Base-by-base conservation (phyloP, 2,888 invertebrate genomes). In the Drosophila atripex region DNA sequence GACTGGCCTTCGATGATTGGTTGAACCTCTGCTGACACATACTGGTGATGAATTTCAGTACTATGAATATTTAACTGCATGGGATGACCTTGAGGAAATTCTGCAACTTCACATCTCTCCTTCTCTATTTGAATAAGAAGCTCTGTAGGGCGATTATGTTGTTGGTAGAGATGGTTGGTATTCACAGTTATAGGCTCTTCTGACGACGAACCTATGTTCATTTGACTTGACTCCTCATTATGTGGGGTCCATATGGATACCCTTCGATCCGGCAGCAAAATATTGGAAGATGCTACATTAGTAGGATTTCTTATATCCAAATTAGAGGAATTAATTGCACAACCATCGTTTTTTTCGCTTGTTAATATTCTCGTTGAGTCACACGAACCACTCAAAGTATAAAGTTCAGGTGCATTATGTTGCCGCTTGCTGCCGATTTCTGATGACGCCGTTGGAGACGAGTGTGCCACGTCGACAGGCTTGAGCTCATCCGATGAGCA, bases 311-410 rank as follows among this genome's bases (percentile, higher is more conserved):
- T 75, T 59, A 77, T 55, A 55, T 77, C 86, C 76, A 75, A 73
- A 41, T 59, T 79, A 46, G 79, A 82, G 60, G 86, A 71, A 66
- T 84, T 77, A 73, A 58, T 82, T 71, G 57, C 86, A 84, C 87
- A 84, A 87, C 86, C 88, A 82, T 87, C 79, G 50, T 55, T 77
- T 78, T 82, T 82, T 45, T 79, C 65, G 53, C 66, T 78, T 58
- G 57, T 32, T 47, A 59, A 35, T 52, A 50, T 50, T 49, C 51
- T 59, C 21, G 69, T 39, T 41, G 54, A 55, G 46, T 64, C 35
- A 50, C 52, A 46, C 46, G 76, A 71, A 21, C 39, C 16, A 30
- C 41, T 55, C 41, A 59, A 41, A 35, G 21, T 51, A 14, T 57
- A 76, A 28, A 59, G 63, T 32, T 61, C 55, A 25, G 47, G 61